Base-by-base conservation (phyloP, 2,888 invertebrate species). In the Dicranocentrus wangi region DNA sequence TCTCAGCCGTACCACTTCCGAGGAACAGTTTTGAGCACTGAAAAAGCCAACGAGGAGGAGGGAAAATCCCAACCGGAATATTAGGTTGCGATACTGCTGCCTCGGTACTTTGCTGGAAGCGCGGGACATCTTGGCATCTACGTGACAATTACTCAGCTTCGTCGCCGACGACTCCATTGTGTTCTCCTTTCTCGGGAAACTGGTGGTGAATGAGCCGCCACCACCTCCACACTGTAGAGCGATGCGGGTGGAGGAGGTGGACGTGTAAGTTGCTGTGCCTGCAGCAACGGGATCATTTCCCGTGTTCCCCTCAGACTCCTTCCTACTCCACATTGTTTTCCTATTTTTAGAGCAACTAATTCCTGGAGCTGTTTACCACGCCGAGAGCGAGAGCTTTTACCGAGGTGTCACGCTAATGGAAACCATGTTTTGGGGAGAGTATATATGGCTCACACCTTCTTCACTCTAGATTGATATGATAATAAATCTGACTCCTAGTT, bases 1-100 rank as follows among this genome's bases (percentile, higher is more conserved):
- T 68, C 80, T 80, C 68, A 80, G 39, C 23, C 80, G 72, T 32
- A 80, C 68, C 43, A 80, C 80, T 66, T 80, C 80, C 8, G 80
- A 72, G 66, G 66, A 68, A 68, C 72, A 80, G 53, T 68, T 66
- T 80, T 80, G 80, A 80, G 80, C 80, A 69, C 43, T 68, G 65
- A 72, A 47, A 65, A 65, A 21, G 27, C 10, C 19, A 21, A 80
- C 23, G 61, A 80, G 72, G 51, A 80, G 19, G 28, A 58, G 42
- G 28, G 72, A n/a, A 15, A 73, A 21, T 53, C 73, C 73, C 73
- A 73, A 47, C 39, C 47, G 63, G 51, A 73, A 23, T 28, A 53
- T 53, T 23, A 53, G 32, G 39, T 39, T 61, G 23, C 51, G 60
- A 32, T 68, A 53, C 28, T 1, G 8, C 23, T 23, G 65, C 21